phyloP scores from a whole-genome alignment of 2,797 vertebrate species.

The Graptemys geographica region DNA sequence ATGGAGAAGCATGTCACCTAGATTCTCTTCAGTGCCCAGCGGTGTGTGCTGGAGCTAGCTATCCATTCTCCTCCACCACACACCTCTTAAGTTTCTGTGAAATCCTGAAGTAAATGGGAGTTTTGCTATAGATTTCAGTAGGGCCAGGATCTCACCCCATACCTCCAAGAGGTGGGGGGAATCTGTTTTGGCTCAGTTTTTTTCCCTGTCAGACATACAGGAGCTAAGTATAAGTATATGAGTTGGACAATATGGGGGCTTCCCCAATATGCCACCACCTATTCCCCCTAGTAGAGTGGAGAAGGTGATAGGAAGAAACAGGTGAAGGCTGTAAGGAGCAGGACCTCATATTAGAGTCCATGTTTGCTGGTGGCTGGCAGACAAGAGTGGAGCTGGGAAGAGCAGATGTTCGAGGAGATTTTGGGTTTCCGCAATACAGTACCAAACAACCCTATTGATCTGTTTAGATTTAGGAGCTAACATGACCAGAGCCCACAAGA shows the following conservation, averaged over 20 bases:
- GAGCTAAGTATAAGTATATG: neutral
- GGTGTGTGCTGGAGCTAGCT: neutral
- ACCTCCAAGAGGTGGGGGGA: neutral
- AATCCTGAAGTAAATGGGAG: neutral
- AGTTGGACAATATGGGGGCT: neutral
- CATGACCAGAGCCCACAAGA: neutral
- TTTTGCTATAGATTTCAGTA: neutral
- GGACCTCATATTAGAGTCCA: neutral
- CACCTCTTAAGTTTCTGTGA: neutral
- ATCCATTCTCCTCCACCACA: neutral
- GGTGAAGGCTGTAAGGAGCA: neutral
- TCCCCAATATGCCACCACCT: neutral
- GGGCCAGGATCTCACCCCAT: neutral
- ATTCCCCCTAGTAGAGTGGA: neutral
- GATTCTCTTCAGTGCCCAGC: neutral
- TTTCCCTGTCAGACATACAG: neutral
- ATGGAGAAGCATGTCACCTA: neutral
- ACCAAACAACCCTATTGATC: neutral
- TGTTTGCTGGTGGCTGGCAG: neutral
- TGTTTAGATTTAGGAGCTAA: neutral
- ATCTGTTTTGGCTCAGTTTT: neutral
- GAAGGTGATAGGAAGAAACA: neutral
- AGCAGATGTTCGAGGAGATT: neutral
- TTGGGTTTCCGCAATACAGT: neutral
- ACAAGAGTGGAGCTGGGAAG: rapidly evolving